Percentiles rank a stretch among this genome's conserved stretches.
Conservation (phyloP, 2,113 vertebrate species). For the Nothobranchius furzeri region DNA sequence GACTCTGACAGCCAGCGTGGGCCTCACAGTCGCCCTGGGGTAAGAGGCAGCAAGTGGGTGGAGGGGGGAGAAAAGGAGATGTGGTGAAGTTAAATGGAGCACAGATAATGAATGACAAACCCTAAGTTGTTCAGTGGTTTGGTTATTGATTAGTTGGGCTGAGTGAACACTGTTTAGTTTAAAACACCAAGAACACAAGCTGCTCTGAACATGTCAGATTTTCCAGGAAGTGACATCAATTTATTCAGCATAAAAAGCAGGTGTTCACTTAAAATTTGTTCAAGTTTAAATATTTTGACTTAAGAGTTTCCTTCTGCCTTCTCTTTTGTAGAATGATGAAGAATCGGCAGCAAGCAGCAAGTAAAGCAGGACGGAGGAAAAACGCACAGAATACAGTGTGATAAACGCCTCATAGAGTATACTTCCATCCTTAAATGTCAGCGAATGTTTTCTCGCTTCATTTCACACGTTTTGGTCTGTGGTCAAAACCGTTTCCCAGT, state of each 20-base stretch:
- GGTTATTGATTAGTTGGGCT: neutral
- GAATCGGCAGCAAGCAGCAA: conserved; percentile 19
- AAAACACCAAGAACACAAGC: fast-evolving
- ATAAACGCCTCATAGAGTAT: conserved; percentile 3
- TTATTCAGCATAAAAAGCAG: neutral
- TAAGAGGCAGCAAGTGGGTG: conserved; percentile 53
- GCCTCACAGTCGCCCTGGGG: conserved; percentile 53
- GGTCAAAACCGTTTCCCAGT: conserved; percentile 10
- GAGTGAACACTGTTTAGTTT: conserved; percentile 5
- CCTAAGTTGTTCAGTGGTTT: neutral
- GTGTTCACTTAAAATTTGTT: neutral
- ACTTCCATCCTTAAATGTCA: conserved; percentile 1
- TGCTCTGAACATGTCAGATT: neutral
- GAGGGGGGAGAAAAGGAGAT: neutral
- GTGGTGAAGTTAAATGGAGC: conserved; percentile 7
- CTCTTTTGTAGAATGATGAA: conserved; percentile 35
- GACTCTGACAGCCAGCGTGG: conserved; percentile 57
- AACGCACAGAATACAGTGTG: neutral
- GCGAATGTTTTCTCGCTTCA: conserved; percentile 16
- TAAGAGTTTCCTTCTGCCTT: neutral
- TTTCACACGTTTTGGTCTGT: conserved; percentile 1
- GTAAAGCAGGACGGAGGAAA: neutral
- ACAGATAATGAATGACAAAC: conserved; percentile 2
- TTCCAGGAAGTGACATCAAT: conserved; percentile 19
- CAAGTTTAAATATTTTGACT: neutral